Base-by-base conservation (phyloP, 2,888 invertebrate genomes). In the Ennomos fuscantarius region DNA sequence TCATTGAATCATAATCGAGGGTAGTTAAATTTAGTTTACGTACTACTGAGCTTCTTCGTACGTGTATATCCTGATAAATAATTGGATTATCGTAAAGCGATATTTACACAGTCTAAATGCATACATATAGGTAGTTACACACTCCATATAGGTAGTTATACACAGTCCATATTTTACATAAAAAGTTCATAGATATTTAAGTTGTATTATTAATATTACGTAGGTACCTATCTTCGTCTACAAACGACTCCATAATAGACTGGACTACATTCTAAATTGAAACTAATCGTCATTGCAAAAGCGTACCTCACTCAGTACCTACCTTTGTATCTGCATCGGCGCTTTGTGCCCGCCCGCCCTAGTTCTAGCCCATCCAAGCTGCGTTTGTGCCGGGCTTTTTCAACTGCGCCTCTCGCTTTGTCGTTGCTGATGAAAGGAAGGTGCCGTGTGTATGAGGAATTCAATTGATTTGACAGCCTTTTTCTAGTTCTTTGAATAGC, bases 311-410 rank as follows among this genome's bases (percentile, higher is more conserved):
- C 45, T 32, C 46, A 33, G 54, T 50, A 45, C 55, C 63, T 63
- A 45, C 57, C 63, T 63, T 63, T 63, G 63, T 63, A 49, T 12
- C 42, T 36, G 34, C 55, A 59, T 52, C 54, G 43, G 35, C 15
- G 49, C 63, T 60, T 63, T 63, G 63, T 63, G 39, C 49, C 12
- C 55, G 63, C 32, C 60, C 55, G 63, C 32, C 60, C 60, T 33
- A 63, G 46, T 60, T 58, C 35, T 31, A 24, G 9, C 9, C 45
- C 10, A 45, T 45, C 36, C 46, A 13, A 13, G 12, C 44, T 12
- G 34, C 51, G 49, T 56, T 53, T 56, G 60, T 53, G 52, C 12
- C 24, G 32, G 39, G 43, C 60, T 43, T 44, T 55, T 54, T 31
- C 43, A 47, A 55, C 49, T 53, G 55, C 43, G 13, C 13, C 41